phyloP scores from a whole-genome alignment of 2,113 vertebrate species.

The Nesogale talazaci region DNA sequence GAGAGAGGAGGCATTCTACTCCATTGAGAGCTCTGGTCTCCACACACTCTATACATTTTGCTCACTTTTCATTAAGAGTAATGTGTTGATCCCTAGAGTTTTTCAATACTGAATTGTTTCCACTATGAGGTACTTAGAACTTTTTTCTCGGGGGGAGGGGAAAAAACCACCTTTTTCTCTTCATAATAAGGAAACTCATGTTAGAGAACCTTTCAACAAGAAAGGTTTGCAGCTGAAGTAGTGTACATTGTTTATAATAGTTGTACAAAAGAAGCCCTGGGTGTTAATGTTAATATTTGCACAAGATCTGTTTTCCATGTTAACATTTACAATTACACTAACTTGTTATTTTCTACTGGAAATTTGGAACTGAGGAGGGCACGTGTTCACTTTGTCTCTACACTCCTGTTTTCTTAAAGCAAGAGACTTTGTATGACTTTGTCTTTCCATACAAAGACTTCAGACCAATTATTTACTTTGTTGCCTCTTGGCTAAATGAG shows the following conservation, averaged over 20 bases:
- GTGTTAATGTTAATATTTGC: slow-evolving; percentile 86
- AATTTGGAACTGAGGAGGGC: slow-evolving; percentile 81
- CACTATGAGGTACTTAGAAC: slow-evolving; percentile 85
- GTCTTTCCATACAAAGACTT: slow-evolving; percentile 88
- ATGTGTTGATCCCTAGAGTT: slow-evolving; percentile 88
- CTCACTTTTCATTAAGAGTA: slow-evolving; percentile 85
- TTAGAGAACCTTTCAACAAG: slow-evolving; percentile 84
- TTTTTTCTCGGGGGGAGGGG: too few relatives aligned
- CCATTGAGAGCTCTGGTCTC: too few relatives aligned
- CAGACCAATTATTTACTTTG: slow-evolving; percentile 90
- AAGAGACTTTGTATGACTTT: slow-evolving; percentile 85
- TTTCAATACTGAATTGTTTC: slow-evolving; percentile 86
- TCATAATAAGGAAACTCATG: slow-evolving; percentile 81
- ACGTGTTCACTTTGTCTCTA: slow-evolving; percentile 83
- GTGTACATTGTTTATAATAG: slow-evolving; percentile 85
- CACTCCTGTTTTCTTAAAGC: slow-evolving; percentile 84
- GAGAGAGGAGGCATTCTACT: too few relatives aligned
- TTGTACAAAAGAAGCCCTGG: slow-evolving; percentile 79
- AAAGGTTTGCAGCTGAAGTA: slow-evolving; percentile 83
- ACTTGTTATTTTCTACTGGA: slow-evolving; percentile 84
- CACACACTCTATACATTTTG: slow-evolving; percentile 84
- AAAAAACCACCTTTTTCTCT: too few relatives aligned
- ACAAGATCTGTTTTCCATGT: slow-evolving; percentile 85
- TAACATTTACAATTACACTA: slow-evolving; percentile 86
- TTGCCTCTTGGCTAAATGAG: slow-evolving; percentile 91